Evolutionary conservation across 1,140 invertebrate species (phyloP), one percentile per base, ranked within the genome.

Genomic region (Drosophila funebris): DNA sequence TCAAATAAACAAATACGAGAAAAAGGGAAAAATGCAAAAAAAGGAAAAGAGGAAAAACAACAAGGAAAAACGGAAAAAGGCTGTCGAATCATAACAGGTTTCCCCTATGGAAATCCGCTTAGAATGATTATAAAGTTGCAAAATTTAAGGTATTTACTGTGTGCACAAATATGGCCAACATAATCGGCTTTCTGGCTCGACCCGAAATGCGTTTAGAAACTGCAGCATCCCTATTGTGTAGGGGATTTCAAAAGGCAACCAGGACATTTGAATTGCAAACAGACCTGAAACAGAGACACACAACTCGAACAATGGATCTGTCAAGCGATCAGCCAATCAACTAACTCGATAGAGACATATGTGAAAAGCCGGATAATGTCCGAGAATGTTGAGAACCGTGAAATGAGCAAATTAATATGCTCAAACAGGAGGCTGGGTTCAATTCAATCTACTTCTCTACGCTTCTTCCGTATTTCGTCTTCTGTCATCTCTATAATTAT

Each of bases 71-170:
- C 31, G 20, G 39, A 31, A 43, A 41, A 33, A 44, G 46, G 36
- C 43, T 33, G 29, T 48, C 44, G 31, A 41, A 56, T 48, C 27
- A 37, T 7, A 64, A 82, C 78, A 82, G 80, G 79, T 81, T 70
- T 66, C 52, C 27, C 33, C 52, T 58, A 27, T 57, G 63, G 43
- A 73, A 90, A 90, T 87, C 87, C 82, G 87, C 73, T 90, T 90
- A 90, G 64, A 79, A 78, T 83, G 90, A 90, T 90, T 90, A 87
- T 82, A 90, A 90, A 90, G 87, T 90, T 82, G 85, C 84, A 81
- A 90, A 88, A 90, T 78, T 85, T 70, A 69, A 82, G 71, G 69
- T 82, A 80, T 90, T 52, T 90, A 90, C 66, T 66, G 75, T 69
- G 61, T 16, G 87, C 67, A 70, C 75, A 79, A 79, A 90, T 70